Percentiles rank a stretch among this genome's conserved stretches.
These are phyloP conservation scores for Pituophis catenifer DNA, from an alignment of 2,113 vertebrate species.

Conservation along the genomic window DNA sequence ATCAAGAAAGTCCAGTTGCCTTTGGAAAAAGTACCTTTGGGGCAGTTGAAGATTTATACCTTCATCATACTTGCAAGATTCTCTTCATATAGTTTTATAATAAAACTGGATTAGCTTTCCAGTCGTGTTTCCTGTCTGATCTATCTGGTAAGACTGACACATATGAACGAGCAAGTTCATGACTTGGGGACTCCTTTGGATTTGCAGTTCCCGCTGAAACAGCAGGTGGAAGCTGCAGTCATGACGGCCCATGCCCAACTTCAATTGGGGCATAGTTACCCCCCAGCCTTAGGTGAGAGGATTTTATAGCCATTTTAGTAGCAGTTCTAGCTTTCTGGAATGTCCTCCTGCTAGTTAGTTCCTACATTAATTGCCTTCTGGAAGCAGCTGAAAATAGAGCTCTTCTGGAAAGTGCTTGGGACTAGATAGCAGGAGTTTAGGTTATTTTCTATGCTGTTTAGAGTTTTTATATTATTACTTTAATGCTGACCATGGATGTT, in stretches of 20 bases:
- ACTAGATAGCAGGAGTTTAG: background rate
- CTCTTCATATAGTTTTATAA: background rate
- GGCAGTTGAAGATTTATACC: background rate
- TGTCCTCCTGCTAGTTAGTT: background rate
- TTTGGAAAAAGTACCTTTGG: background rate
- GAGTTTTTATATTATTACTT: background rate
- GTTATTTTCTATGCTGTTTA: background rate
- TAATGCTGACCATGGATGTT: background rate
- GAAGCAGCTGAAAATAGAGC: background rate
- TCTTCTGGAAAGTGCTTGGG: background rate
- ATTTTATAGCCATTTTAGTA: background rate
- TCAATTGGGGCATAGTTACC: background rate
- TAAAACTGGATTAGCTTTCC: background rate
- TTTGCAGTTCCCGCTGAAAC: background rate
- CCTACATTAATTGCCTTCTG: background rate
- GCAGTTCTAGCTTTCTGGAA: background rate
- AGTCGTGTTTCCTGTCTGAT: background rate
- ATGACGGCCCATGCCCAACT: background rate
- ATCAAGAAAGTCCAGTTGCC: too few species aligned
- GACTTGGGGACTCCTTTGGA: background rate
- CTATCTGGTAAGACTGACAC: background rate
- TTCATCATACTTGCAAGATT: background rate
- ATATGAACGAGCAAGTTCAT: background rate
- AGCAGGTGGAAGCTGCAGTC: background rate
- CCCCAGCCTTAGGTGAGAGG: background rate